Evolutionary conservation across 2,113 vertebrate species (phyloP), one percentile per base, ranked within the genome.

Genomic region (Cinclus mexicanus): DNA sequence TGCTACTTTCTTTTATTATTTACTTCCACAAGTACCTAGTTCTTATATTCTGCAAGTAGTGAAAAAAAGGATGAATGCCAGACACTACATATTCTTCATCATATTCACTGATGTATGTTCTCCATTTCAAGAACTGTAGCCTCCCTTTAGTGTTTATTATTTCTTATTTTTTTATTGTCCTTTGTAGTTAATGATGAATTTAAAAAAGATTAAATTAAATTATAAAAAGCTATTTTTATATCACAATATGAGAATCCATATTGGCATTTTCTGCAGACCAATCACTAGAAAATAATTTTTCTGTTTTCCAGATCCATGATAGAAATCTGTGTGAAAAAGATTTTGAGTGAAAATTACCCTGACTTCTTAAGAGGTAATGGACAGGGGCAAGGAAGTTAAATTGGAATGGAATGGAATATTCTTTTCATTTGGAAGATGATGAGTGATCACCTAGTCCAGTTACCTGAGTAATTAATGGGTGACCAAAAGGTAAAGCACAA

Each of bases 1-100:
- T 96, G 85, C 71, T 95, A 90, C 87, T 86, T 65, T 89, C 77
- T 74, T 64, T 88, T 83, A 94, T 29, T 55, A 60, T 75, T 57
- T 93, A 47, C 59, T 79, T 93, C 90, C 35, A 74, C 49, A 90
- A 85, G 75, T 21, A 85, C 17, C 59, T 67, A 77, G 80, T 71
- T 93, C 77, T 81, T 89, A 39, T 63, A 68, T 33, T 81, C 37
- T 80, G 29, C 57, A 21, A 90, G 33, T 50, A 85, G 55, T 44
- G 72, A 90, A 59, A 80, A 85, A 90, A 91, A 67, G 28, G 47
- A 50, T 39, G 68, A 75, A 95, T 76, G 80, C 31, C 70, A 74
- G 74, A 78, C 7, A 37, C 49, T 46, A 13, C 37, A 64, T 86
- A 65, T 70, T 84, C 56, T 92, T 93, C 74, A 63, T 70, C 90